Percentiles rank a stretch among this genome's conserved stretches.
Conservation (phyloP, 2,113 vertebrate genomes). For the Anseranas semipalmata region DNA sequence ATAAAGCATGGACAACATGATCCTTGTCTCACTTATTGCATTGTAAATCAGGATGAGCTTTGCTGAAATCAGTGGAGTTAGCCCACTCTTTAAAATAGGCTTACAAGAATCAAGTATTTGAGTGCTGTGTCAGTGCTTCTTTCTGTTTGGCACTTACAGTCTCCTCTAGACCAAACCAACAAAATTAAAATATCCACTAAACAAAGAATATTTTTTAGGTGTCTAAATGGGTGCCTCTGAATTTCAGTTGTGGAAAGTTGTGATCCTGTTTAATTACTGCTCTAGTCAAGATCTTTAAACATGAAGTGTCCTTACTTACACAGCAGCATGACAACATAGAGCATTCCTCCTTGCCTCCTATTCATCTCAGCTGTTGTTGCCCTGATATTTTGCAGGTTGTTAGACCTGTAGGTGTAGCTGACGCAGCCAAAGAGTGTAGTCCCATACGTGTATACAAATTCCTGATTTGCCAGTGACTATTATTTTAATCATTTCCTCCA, state of each 20-base stretch:
- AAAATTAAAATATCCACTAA: neutral
- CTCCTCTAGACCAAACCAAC: neutral
- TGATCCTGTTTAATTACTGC: neutral
- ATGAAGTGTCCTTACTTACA: neutral
- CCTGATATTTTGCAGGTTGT: neutral
- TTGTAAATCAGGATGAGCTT: neutral
- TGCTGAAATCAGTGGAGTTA: neutral
- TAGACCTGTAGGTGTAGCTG: neutral
- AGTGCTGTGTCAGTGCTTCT: neutral
- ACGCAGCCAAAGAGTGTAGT: neutral
- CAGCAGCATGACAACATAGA: neutral
- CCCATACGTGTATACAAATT: neutral
- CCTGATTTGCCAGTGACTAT: neutral
- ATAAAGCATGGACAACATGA: neutral
- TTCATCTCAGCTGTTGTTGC: neutral
- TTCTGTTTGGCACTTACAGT: neutral
- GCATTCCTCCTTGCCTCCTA: neutral
- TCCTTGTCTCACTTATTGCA: neutral
- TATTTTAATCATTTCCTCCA: conserved; percentile 26
- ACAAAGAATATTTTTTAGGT: neutral
- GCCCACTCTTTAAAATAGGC: neutral
- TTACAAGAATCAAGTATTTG: neutral
- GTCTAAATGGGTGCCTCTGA: neutral
- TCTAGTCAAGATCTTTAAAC: neutral
- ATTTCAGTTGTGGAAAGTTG: neutral